Percentiles rank a stretch among this genome's conserved stretches.
phyloP scores from a whole-genome alignment of 2,888 invertebrate genomes.

The Pterostichus niger region DNA sequence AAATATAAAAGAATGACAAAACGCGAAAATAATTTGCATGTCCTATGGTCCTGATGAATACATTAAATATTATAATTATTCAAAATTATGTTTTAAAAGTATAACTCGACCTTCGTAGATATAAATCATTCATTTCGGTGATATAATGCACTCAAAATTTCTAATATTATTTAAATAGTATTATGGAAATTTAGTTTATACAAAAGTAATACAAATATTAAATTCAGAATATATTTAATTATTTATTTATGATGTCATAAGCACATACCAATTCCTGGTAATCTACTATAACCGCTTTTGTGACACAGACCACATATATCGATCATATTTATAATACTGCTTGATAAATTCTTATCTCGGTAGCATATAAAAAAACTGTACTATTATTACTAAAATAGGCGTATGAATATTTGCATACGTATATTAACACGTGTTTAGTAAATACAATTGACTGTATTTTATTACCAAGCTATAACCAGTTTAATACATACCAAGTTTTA shows the following conservation, averaged over 20 bases:
- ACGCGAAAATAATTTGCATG: neutral
- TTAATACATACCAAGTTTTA: conserved; percentile 17
- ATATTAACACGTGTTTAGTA: neutral
- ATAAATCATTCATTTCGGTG: too few relatives aligned
- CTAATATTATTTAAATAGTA: too few relatives aligned
- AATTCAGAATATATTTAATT: too few relatives aligned
- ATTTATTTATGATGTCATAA: too few relatives aligned
- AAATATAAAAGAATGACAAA: neutral
- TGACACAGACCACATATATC: conserved; percentile 22
- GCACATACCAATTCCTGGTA: conserved; percentile 39
- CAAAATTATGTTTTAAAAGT: neutral
- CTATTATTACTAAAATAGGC: neutral
- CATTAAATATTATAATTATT: neutral
- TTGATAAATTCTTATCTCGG: neutral
- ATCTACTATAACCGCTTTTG: conserved; percentile 11
- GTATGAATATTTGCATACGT: conserved; percentile 17
- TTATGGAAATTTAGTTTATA: too few relatives aligned
- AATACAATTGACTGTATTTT: neutral
- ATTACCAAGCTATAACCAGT: conserved; percentile 19
- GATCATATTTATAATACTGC: conserved; percentile 36
- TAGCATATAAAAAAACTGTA: conserved; percentile 4
- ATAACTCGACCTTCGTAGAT: too few relatives aligned
- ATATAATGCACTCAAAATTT: too few relatives aligned
- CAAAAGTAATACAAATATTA: too few relatives aligned
- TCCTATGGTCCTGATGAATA: neutral